phyloP scores from a whole-genome alignment of 2,113 vertebrate genomes.

The Corythornis vintsioides region DNA sequence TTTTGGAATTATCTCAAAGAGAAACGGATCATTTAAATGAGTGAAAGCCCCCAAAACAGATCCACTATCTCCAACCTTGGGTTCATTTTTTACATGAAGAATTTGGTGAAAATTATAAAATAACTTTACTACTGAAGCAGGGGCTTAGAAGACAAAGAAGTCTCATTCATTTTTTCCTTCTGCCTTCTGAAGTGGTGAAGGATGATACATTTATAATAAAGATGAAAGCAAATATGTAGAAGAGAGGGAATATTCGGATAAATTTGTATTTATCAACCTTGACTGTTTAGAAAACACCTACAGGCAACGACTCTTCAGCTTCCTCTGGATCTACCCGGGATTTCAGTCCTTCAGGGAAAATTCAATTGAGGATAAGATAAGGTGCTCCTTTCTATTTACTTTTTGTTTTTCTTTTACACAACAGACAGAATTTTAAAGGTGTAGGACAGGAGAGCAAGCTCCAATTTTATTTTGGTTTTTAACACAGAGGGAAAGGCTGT shows the following conservation, averaged over 20 bases:
- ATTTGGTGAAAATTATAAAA: constrained; percentile 46
- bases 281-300: constrained; percentile 41
- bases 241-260: constrained; percentile 34
- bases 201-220: constrained; percentile 29
- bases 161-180: constrained; percentile 19
- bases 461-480: not conserved
- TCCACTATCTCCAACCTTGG: constrained; percentile 7
- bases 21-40: constrained; percentile 64
- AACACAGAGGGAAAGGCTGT: not conserved
- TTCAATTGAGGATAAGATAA: constrained; percentile 41
- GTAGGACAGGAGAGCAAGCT: not conserved
- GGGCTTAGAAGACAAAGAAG: not conserved
- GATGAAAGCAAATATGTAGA: constrained; percentile 38
- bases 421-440: constrained; percentile 45
- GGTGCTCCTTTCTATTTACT: constrained; percentile 11
- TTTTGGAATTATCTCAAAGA: constrained; percentile 64
- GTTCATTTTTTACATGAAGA: not conserved
- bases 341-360: constrained; percentile 33
- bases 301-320: not conserved
- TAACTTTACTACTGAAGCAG: not conserved
- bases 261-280: constrained; percentile 35
- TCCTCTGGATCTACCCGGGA: constrained; percentile 19
- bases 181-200: not conserved
- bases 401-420: not conserved
- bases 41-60: constrained; percentile 53